A percentile compares a stretch with the other conserved stretches of the same genome.
Evolutionary conservation across 2,797 vertebrate species (phyloP).

Genomic region (Pelochelys cantorii): DNA sequence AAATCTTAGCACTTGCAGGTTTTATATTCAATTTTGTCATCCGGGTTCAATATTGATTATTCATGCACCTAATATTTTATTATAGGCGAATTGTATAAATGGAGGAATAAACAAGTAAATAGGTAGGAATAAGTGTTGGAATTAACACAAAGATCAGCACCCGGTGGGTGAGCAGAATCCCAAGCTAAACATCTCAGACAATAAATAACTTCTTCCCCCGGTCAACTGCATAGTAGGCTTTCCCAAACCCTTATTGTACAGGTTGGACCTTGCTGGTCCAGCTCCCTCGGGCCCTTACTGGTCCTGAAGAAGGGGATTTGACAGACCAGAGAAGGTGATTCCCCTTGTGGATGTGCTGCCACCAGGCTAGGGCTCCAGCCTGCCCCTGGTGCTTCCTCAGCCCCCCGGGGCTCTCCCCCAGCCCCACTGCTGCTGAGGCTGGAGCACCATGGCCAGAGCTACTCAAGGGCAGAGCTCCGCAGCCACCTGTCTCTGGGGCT

Average conservation of each 20-base stretch:
- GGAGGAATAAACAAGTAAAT: constrained; percentile 23
- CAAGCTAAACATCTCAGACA: neutral
- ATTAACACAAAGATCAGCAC: neutral
- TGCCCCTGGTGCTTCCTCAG: no score
- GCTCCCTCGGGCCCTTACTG: no score
- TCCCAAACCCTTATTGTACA: neutral
- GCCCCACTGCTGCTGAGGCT: no score
- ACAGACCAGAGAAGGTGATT: no score
- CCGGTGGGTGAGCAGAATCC: neutral
- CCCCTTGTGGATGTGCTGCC: no score
- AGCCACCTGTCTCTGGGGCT: no score
- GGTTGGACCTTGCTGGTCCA: no score
- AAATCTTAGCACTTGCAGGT: neutral
- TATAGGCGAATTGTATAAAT: neutral
- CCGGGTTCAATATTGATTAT: neutral
- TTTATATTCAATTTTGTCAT: neutral
- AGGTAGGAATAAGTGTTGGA: neutral
- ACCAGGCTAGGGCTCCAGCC: no score
- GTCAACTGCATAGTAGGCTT: neutral
- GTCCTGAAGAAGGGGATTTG: no score
- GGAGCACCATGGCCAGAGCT: no score
- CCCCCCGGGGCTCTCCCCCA: no score
- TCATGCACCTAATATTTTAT: neutral
- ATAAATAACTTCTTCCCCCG: neutral
- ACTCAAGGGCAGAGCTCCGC: no score